Percentiles rank a stretch among this genome's conserved stretches.
Conservation (phyloP, 2,888 invertebrate genomes). For the Spisula solida region DNA sequence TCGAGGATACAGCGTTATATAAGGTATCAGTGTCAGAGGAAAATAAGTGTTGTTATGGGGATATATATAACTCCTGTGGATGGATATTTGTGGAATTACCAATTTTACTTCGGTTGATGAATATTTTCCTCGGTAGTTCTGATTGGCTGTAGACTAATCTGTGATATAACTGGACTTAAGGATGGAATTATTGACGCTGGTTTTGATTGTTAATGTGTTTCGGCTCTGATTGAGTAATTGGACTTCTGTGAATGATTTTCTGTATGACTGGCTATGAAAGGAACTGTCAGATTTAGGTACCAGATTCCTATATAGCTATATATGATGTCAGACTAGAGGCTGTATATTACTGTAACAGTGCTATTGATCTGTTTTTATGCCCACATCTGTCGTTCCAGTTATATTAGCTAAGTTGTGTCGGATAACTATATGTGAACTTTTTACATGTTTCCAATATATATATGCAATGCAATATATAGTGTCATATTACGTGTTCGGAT, state of each 20-base stretch:
- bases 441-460: not conserved
- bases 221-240: not conserved
- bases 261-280: not conserved
- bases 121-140: not conserved
- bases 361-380: slow-evolving; percentile 20
- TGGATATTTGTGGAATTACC: not conserved
- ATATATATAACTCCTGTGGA: not conserved
- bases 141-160: not conserved
- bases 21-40: not conserved
- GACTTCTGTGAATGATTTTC: not conserved
- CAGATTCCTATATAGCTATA: not conserved
- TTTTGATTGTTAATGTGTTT: not conserved
- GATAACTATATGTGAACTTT: not conserved
- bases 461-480: too few species aligned
- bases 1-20: too few species aligned
- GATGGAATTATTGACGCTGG: not conserved
- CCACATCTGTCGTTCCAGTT: slow-evolving; percentile 5
- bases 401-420: slow-evolving; percentile 8
- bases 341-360: not conserved
- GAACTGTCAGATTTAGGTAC: not conserved
- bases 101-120: not conserved
- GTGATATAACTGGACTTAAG: not conserved
- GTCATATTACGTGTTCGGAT: too few species aligned
- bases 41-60: not conserved
- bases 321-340: not conserved